Evolutionary conservation across 2,113 vertebrate genomes (phyloP), one percentile per base, ranked within the genome.

Genomic region (Lanius collurio): DNA sequence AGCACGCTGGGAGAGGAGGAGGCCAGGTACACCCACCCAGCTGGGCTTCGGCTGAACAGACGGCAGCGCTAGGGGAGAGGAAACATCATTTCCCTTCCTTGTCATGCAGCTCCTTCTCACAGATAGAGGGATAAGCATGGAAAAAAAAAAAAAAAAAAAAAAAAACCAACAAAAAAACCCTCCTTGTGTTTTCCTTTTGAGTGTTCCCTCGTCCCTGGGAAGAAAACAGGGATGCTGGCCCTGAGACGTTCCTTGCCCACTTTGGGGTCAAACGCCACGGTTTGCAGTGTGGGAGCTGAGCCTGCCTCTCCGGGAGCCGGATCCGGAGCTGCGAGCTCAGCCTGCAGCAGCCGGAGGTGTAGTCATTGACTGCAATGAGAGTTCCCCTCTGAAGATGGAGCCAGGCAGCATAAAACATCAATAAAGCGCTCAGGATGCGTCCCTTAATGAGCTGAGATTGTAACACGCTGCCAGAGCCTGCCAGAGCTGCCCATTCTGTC

Each of bases 331-430:
- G 49, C 42, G 26, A 2, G 10, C 78, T 23, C 92, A 56, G 90
- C 74, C 87, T 33, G 83, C 93, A 33, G 89, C 92, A 13, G 81
- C 26, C 33, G 14, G 76, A 86, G 92, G 80, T 86, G 92, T 46
- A 92, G 86, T 41, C 95, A 78, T 52, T 86, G 96, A 83, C 91
- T 96, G 96, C 93, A 94, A 56, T 89, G 83, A 83, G 89, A 93
- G 80, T 53, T 94, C 55, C 52, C 44, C 94, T 90, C 91, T 95
- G 95, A 92, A 92, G 94, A 95, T 93, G 96, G 95, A 97, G 95
- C 95, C 94, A 92, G 92, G 94, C 96, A 78, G 94, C 91, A 55
- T 42, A 65, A 89, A 93, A 93, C 89, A 83, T 90, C 93, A 93
- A 92, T 92, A 92, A 92, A 79, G 86, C 12, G 56, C 91, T 96